A percentile compares a stretch with the other conserved stretches of the same genome.
phyloP scores from a whole-genome alignment of 2,888 invertebrate species.

The Octodonta nipae region DNA sequence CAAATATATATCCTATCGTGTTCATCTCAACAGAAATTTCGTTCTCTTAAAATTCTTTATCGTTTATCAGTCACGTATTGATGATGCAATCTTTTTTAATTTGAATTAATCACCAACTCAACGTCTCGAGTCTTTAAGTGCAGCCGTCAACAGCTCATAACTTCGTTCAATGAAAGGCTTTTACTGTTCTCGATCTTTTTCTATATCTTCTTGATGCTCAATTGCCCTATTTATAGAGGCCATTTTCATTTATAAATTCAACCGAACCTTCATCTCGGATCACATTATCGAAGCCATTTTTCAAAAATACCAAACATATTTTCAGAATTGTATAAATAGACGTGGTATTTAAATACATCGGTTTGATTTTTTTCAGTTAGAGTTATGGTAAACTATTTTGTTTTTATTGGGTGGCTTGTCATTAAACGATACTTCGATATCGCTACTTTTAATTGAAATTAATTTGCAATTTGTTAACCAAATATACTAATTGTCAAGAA shows the following conservation, averaged over 20 bases:
- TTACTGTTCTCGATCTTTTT: conserved; percentile 7
- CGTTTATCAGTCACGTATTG: conserved; percentile 1
- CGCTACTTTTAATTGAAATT: no score
- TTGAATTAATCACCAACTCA: conserved; percentile 17
- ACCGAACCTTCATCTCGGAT: neutral
- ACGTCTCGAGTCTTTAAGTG: conserved; percentile 20
- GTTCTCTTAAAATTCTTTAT: no score
- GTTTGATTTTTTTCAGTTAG: neutral
- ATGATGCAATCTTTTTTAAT: conserved; percentile 16
- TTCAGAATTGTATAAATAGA: neutral
- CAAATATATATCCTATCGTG: no score
- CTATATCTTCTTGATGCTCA: neutral
- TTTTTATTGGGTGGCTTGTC: no score
- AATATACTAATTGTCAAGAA: no score
- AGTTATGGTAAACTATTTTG: conserved; percentile 1
- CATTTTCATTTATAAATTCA: conserved; percentile 1
- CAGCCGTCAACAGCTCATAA: conserved; percentile 25
- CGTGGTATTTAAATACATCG: conserved; percentile 1
- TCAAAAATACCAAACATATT: conserved; percentile 1
- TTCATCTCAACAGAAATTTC: no score
- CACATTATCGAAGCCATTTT: conserved; percentile 1
- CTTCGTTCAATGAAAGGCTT: conserved; percentile 18
- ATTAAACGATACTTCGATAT: no score
- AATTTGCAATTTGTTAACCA: no score
- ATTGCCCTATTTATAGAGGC: conserved; percentile 2